Base-by-base conservation (phyloP, 2,888 invertebrate genomes). In the Clusia tigrina region DNA sequence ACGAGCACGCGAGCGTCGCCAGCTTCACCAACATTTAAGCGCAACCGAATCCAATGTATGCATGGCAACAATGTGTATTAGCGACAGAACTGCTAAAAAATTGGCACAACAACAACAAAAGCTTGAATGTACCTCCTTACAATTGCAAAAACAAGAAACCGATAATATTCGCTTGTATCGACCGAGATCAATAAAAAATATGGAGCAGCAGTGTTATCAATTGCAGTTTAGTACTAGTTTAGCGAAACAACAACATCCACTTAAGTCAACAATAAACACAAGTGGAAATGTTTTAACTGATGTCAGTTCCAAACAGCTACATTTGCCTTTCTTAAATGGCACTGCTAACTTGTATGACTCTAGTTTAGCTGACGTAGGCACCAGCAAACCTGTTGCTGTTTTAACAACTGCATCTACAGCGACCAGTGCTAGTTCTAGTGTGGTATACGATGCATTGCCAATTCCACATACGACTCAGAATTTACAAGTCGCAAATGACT, bases 1-100 rank as follows among this genome's bases (percentile, higher is more conserved):
- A 75, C 87, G 88, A 59, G 89, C 91, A 1, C 85, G 87, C 54
- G 90, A 91, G 76, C 86, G 90, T 51, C 86, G 87, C 58, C 86
- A 86, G 22, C 74, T 77, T n/a, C 76, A 78, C 66, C 65, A 65
- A 32, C 64, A 64, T n/a, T n/a, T n/a, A n/a, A 1, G 64, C 62
- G 25, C 57, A 65, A 63, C 32, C n/a, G 32, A 3, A 42, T 3
- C 6, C 9, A 42, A 42, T 10, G 10, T 10, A 42, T 42, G 42
- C n/a, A 42, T 42, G 3, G 2, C 23, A 23, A 23, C 52, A 12
- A 52, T 52, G 22, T n/a, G 52, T n/a, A n/a, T 52, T 3, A 52
- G 52, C 22, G 52, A 52, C 10, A 52, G 24, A 52, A 52, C 55
- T 10, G 2, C 54, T n/a, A 64, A 56, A 10, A 64, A 56, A 17